phyloP scores from a whole-genome alignment of 2,113 vertebrate species.

The Misgurnus mizolepis region DNA sequence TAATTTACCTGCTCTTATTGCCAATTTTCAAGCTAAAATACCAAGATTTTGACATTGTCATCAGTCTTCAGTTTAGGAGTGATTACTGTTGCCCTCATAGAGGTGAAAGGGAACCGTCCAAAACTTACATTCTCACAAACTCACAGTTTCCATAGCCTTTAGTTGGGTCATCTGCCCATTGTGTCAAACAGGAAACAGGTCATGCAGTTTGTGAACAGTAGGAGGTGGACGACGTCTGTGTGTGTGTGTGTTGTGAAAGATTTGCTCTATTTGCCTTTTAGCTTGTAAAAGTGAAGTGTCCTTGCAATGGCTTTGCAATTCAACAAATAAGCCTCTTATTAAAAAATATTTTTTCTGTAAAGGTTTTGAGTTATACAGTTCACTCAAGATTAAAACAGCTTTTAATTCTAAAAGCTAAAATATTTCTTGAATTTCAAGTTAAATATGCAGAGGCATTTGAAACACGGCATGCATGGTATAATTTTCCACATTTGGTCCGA shows the following conservation, averaged over 20 bases:
- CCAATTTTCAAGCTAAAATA: too few relatives aligned
- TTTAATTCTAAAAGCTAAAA: too few relatives aligned
- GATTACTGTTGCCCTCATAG: not conserved
- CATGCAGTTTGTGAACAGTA: conserved; percentile 31
- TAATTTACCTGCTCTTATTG: too few relatives aligned
- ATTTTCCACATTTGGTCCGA: too few relatives aligned
- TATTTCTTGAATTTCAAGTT: too few relatives aligned
- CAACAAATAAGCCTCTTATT: not conserved
- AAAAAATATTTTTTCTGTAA: not conserved
- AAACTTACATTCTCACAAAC: conserved; percentile 33
- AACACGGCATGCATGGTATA: too few relatives aligned
- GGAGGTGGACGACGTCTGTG: conserved; percentile 8
- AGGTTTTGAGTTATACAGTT: not conserved
- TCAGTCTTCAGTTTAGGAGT: not conserved
- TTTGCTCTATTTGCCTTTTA: conserved; percentile 24
- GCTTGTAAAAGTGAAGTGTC: conserved; percentile 3
- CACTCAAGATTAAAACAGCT: too few relatives aligned
- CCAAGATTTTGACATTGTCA: too few relatives aligned
- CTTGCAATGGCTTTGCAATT: not conserved
- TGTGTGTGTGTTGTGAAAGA: conserved; percentile 22
- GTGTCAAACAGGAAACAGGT: conserved; percentile 49
- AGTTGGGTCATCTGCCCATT: conserved; percentile 50
- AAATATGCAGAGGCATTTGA: too few relatives aligned
- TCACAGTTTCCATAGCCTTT: conserved; percentile 28
- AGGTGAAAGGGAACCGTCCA: conserved; percentile 1